Percentiles rank a stretch among this genome's conserved stretches.
Evolutionary conservation across 2,113 vertebrate species (phyloP).

Genomic region (Felis catus): DNA sequence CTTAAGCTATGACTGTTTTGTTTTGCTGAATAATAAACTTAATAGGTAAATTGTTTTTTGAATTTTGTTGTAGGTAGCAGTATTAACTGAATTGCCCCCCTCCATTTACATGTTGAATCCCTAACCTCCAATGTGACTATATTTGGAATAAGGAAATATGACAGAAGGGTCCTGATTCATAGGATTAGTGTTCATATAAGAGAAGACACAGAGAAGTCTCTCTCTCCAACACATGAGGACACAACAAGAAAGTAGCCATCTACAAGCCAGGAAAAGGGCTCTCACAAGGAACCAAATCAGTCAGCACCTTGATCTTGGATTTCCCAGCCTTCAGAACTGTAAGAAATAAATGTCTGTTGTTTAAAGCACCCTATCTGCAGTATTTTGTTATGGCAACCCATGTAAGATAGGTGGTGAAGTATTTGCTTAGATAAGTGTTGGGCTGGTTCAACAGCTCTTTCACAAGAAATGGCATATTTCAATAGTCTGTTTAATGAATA

Average conservation of each 20-base stretch:
- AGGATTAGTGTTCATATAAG: neutral
- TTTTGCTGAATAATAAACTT: neutral
- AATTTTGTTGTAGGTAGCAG: neutral
- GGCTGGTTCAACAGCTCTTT: neutral
- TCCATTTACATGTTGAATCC: neutral
- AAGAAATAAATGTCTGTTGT: neutral
- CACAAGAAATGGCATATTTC: neutral
- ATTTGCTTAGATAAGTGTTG: neutral
- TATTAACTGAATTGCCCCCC: neutral
- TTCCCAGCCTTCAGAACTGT: neutral
- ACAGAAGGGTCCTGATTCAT: neutral
- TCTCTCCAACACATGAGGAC: neutral
- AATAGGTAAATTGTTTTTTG: neutral
- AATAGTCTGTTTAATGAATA: neutral
- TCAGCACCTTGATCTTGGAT: neutral
- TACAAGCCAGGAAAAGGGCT: neutral
- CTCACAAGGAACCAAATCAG: neutral
- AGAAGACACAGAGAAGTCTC: neutral
- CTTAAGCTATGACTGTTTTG: neutral
- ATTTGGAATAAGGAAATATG: neutral
- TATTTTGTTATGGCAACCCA: neutral
- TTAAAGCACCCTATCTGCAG: neutral
- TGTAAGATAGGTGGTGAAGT: neutral
- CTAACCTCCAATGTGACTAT: neutral
- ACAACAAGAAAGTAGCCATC: neutral